Evolutionary conservation across 1,140 invertebrate species (phyloP), one percentile per base, ranked within the genome.

Genomic region (Nixonia krombeini): DNA sequence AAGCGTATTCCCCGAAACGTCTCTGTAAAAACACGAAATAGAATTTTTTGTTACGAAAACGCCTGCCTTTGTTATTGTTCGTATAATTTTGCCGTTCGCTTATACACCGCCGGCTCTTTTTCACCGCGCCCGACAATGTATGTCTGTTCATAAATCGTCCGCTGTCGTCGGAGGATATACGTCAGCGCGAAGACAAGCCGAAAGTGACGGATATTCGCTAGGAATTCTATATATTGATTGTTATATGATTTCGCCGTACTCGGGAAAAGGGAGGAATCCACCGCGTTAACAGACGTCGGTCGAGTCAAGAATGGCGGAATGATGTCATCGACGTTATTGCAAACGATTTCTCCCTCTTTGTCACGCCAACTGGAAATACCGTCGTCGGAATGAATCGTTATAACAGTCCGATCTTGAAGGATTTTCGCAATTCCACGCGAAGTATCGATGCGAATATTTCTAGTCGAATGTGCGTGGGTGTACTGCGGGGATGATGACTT

Each of bases 221-320:
- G n/a, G n/a, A n/a, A n/a, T n/a, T n/a, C 72, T 77, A 67, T 56
- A 62, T 70, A 75, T 75, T 73, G 72, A 78, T 75, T 73, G 61
- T 73, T 70, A 67, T 67, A 64, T 58, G 57, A 65, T 73, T 72
- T 70, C 51, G 33, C 33, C 63, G 31, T 25, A 47, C 4, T 49
- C 16, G 15, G 51, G 28, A 62, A 61, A 55, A 55, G 41, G 49
- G 26, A 41, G 4, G 7, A n/a, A 31, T n/a, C 26, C 17, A n/a
- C n/a, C n/a, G n/a, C 29, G 17, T 18, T 13, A 23, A 25, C 16
- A 61, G 26, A 29, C 9, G 17, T 23, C 31, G 57, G 18, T 26
- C 26, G 58, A 68, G 47, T 57, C 53, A 50, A 55, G 70, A 76
- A 71, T 70, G 72, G 66, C 56, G 47, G 70, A 78, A 76, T 69